Percentiles rank a stretch among this genome's conserved stretches.
Evolutionary conservation across 2,113 vertebrate species (phyloP).

Genomic region (Callopanchax toddi): DNA sequence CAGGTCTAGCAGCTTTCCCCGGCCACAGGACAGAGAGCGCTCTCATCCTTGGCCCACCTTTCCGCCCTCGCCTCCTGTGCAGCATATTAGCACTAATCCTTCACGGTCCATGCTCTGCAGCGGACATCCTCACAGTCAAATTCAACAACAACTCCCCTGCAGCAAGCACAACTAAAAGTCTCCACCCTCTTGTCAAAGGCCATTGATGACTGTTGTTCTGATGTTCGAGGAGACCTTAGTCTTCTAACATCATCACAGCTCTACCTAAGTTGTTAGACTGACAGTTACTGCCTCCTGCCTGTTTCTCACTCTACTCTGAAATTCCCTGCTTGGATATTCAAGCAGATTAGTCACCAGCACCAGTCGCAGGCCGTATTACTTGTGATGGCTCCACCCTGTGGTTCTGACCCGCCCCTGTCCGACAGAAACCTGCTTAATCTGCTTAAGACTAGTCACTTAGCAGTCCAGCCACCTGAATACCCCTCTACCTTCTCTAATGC

Average conservation of each 20-base stretch:
- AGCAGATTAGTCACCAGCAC: slow-evolving; percentile 57
- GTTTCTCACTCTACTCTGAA: slow-evolving; percentile 26
- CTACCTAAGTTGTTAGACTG: slow-evolving; percentile 17
- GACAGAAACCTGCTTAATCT: slow-evolving; percentile 83
- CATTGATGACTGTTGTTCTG: slow-evolving; percentile 7
- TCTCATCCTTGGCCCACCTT: slow-evolving; percentile 61
- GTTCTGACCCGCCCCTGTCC: slow-evolving; percentile 65
- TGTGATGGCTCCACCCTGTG: slow-evolving; percentile 58
- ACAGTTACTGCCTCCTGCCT: slow-evolving; percentile 25
- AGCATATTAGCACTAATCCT: slow-evolving; percentile 73
- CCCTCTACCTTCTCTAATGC: slow-evolving; percentile 61
- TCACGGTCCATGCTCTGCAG: slow-evolving; percentile 51
- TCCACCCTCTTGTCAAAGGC: neutral
- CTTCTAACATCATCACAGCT: slow-evolving; percentile 7
- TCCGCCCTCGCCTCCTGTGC: slow-evolving; percentile 33
- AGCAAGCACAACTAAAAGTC: slow-evolving; percentile 17
- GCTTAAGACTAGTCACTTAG: slow-evolving; percentile 83
- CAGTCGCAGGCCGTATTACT: slow-evolving; percentile 72
- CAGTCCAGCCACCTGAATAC: slow-evolving; percentile 53
- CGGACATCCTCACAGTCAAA: slow-evolving; percentile 23
- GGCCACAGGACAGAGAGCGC: slow-evolving; percentile 32
- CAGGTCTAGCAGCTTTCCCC: slow-evolving; percentile 45
- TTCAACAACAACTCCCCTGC: slow-evolving; percentile 18
- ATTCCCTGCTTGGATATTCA: slow-evolving; percentile 62
- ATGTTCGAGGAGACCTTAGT: slow-evolving; percentile 11